Conservation (phyloP, 2,113 vertebrate genomes). For the Poicephalus gulielmi region DNA sequence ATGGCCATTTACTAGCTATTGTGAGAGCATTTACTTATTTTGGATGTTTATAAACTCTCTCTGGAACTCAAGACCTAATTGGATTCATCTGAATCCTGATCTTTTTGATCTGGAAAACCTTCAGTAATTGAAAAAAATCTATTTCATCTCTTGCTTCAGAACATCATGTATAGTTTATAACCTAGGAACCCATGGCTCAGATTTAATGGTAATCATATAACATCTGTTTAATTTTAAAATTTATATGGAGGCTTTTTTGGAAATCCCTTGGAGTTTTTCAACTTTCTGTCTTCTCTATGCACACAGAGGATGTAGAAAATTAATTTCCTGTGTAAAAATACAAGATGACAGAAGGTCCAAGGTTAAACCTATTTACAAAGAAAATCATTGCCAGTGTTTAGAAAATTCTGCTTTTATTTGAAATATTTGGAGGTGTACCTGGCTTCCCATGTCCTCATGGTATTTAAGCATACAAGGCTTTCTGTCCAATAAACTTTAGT, state of each 20-base stretch:
- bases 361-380: constrained; percentile 82
- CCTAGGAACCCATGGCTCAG: constrained; percentile 70
- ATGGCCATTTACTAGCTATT: neutral
- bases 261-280: constrained; percentile 76
- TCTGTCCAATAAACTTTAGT: constrained; percentile 55
- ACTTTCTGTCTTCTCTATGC: constrained; percentile 70
- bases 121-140: constrained; percentile 67
- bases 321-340: constrained; percentile 87
- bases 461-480: constrained; percentile 59
- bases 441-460: constrained; percentile 51
- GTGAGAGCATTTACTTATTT: constrained; percentile 61
- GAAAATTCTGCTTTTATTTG: constrained; percentile 72
- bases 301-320: constrained; percentile 77
- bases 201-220: constrained; percentile 82
- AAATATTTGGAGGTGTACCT: constrained; percentile 73
- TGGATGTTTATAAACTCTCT: constrained; percentile 48
- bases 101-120: constrained; percentile 71
- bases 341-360: constrained; percentile 79
- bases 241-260: constrained; percentile 77
- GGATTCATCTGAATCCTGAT: constrained; percentile 67
- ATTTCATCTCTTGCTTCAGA: constrained; percentile 71
- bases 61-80: constrained; percentile 38
- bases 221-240: constrained; percentile 88
- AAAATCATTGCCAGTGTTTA: constrained; percentile 75
- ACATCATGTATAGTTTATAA: constrained; percentile 74